Evolutionary conservation across 1,140 invertebrate species (phyloP).

Genomic region (Ooceraea biroi): DNA sequence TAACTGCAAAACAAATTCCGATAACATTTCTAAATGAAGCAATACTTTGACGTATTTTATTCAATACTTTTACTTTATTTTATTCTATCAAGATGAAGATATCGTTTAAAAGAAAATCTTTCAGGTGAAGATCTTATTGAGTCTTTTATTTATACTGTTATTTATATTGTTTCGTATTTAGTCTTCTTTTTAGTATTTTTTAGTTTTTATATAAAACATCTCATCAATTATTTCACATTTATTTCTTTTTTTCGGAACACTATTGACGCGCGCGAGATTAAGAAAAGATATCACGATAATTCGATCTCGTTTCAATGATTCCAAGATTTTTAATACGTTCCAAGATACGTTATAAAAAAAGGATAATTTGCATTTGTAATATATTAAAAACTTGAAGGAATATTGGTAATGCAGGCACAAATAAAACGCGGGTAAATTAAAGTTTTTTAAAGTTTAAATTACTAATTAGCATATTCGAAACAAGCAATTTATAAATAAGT

Average conservation of each 20-base stretch:
- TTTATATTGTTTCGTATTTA: too few relatives aligned
- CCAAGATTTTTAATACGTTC: too few relatives aligned
- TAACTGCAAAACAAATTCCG: constrained; percentile 11
- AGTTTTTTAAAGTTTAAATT: constrained; percentile 33
- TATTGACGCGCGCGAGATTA: too few relatives aligned
- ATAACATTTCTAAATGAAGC: constrained; percentile 14
- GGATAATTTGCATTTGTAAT: background rate
- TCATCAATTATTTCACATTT: too few relatives aligned
- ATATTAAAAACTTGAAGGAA: constrained; percentile 2
- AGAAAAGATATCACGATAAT: too few relatives aligned
- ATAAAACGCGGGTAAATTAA: constrained; percentile 35
- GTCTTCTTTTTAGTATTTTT: too few relatives aligned
- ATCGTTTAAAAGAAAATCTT: background rate
- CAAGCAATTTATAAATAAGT: constrained; percentile 51
- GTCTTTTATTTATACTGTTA: too few relatives aligned
- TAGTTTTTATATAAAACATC: too few relatives aligned
- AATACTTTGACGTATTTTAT: constrained; percentile 3
- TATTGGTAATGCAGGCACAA: background rate
- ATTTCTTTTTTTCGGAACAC: too few relatives aligned
- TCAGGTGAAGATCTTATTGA: background rate
- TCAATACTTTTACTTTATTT: too few relatives aligned
- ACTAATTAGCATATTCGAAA: constrained; percentile 52
- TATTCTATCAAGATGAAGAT: constrained; percentile 2
- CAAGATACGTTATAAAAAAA: background rate
- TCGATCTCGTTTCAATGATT: too few relatives aligned